Conservation (phyloP, 37 sponge, comb jelly and placozoan species). For the Ianthella basta region DNA sequence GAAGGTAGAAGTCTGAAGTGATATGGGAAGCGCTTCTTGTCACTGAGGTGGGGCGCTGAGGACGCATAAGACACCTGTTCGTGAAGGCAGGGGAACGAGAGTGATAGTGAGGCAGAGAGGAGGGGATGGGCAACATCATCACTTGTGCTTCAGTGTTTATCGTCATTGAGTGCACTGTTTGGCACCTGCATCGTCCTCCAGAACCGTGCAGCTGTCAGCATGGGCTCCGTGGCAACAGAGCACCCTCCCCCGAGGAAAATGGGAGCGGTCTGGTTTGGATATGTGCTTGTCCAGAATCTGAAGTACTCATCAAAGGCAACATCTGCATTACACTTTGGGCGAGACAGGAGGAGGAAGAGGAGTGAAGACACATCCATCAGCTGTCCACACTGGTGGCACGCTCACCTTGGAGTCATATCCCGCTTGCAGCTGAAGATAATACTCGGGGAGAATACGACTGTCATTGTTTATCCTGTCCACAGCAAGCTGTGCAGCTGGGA, state of each 20-base stretch:
- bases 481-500: no score
- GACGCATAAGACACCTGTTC: not conserved
- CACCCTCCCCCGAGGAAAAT: not conserved
- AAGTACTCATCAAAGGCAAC: not conserved
- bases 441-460: no score
- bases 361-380: no score
- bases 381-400: no score
- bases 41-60: not conserved
- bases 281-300: not conserved
- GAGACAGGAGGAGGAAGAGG: no score
- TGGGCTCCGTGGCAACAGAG: constrained; percentile 6
- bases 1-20: not conserved
- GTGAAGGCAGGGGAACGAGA: not conserved
- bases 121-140: no score
- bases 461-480: no score
- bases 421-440: no score
- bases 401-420: no score
- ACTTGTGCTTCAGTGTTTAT: no score
- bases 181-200: not conserved
- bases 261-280: not conserved
- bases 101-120: no score
- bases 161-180: not conserved
- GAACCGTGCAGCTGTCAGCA: not conserved
- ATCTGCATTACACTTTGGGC: not conserved
- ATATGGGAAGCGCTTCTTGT: not conserved